A percentile compares a stretch with the other conserved stretches of the same genome.
phyloP scores from a whole-genome alignment of 2,797 vertebrate species.

The Malacoraja senta region DNA sequence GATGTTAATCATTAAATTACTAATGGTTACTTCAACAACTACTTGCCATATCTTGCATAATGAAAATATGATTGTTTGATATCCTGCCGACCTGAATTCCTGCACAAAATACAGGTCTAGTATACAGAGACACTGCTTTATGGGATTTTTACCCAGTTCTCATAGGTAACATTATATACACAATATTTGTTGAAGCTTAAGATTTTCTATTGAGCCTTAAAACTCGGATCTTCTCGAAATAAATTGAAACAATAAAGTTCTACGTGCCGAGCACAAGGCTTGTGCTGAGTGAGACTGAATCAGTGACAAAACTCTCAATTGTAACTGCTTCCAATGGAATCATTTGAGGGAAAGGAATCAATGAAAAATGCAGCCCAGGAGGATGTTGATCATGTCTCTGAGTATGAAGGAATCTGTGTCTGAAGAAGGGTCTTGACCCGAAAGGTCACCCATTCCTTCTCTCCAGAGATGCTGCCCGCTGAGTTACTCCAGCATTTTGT shows the following conservation, averaged over 20 bases:
- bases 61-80: constrained; percentile 27
- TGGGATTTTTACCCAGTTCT: neutral
- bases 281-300: neutral
- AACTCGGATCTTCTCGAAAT: neutral
- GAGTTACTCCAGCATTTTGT: no score
- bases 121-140: neutral
- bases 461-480: no score
- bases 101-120: neutral
- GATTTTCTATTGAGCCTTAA: neutral
- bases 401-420: no score
- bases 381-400: neutral
- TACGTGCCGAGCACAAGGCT: neutral
- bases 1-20: constrained; percentile 1
- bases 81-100: neutral
- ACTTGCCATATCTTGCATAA: neutral
- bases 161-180: neutral
- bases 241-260: neutral
- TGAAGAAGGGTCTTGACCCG: no score
- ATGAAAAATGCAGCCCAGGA: neutral
- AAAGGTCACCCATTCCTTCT: no score
- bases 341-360: neutral
- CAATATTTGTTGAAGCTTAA: neutral
- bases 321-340: neutral
- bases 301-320: neutral
- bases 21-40: neutral